Evolutionary conservation across 1,140 invertebrate species (phyloP), one percentile per base, ranked within the genome.

Genomic region (Drosophila funebris): DNA sequence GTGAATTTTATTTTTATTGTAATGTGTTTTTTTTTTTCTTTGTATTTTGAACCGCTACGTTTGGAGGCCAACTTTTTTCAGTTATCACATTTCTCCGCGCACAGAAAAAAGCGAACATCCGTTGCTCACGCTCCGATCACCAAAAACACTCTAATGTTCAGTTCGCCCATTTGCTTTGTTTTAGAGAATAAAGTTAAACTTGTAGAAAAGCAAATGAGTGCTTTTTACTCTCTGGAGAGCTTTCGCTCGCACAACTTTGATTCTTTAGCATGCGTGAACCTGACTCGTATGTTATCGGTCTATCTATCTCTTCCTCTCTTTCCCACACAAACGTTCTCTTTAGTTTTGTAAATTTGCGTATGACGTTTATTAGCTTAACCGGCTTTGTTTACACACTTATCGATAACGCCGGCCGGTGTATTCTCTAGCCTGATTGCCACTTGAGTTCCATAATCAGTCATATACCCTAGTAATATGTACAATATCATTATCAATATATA

Each of bases 121-220:
- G 63, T 46, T 66, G 39, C 56, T 43, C 18, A 44, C 50, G 41
- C 27, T 64, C 27, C 61, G 54, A 57, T 33, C 43, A 54, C 31
- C 56, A 4, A 79, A 46, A 63, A 48, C 46, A 24, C 62, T 87
- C 69, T 85, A 87, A 74, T 18, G 29, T 3, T 20, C 13, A 43
- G 33, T 60, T 73, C 36, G 16, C 11, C 7, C 8, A 11, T 24
- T 29, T 9, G n/a, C 71, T 18, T 54, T 64, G 58, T 62, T 73
- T 61, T 53, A 44, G 29, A 36, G 58, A 13, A 60, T 60, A 22
- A 27, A 14, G 5, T 31, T 9, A 14, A n/a, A 50, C 18, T 44
- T 20, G 41, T n/a, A 18, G 9, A 43, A 24, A 11, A 33, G 50
- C 60, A 50, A 46, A 5, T 22, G 20, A 13, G 39, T 29, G 31